Base-by-base conservation (phyloP, 2,888 invertebrate species). In the Sesamia inferens region DNA sequence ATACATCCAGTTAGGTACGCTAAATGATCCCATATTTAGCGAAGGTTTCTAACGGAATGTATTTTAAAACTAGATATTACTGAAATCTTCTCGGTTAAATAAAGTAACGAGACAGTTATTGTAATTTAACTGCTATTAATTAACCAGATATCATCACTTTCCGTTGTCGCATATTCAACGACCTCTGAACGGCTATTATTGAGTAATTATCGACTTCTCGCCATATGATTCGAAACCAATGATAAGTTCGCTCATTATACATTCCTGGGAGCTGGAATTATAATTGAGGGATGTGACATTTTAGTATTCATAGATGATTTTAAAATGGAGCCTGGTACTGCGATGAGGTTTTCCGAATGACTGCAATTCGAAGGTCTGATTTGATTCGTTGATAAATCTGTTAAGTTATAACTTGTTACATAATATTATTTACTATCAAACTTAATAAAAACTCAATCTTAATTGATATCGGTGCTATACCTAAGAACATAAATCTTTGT, bases 181-280 rank as follows among this genome's bases (percentile, higher is more conserved):
- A 69, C 48, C 57, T 63, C 64, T 54, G 66, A 66, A 70, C 62
- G 54, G 58, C 48, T 77, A 70, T 81, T 67, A 80, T 64, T 31
- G 68, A 59, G 22, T 68, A 68, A 80, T 78, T 80, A 81, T 68
- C 64, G 55, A 39, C 54, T 67, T 58, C 57, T 66, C 22, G 59
- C 62, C 55, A 24, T 57, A 65, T 48, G 68, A 57, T 76, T 59
- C 22, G 31, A 58, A 70, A 81, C 66, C 71, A 76, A 81, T 76
- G 61, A 66, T 67, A 66, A 82, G 31, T 79, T 63, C 57, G 14
- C 67, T 77, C 48, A 77, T 82, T 82, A 79, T 70, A 59, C 65
- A 55, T 51, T 66, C 24, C 54, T 67, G 71, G 8, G 67, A 82
- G 44, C 66, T 82, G 66, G 78, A 79, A 81, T 64, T 70, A 58